These are phyloP conservation scores for Tridacna gigas DNA, from an alignment of 2,888 invertebrate genomes.

Conservation along the genomic window DNA sequence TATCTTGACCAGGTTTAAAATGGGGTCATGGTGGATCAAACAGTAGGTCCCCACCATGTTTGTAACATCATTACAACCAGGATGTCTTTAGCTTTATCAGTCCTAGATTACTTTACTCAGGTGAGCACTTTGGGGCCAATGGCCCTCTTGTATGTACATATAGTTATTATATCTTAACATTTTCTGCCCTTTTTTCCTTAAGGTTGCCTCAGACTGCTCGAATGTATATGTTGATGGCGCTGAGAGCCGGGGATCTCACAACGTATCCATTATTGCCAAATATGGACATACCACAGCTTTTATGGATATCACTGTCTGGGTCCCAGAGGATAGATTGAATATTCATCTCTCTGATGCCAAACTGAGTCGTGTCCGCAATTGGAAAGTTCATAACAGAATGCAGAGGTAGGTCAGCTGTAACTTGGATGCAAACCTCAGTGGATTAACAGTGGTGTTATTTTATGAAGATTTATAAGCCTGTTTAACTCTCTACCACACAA, in stretches of 20 bases:
- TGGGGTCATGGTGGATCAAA: too few relatives aligned
- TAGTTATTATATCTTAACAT: background rate
- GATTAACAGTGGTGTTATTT: too few relatives aligned
- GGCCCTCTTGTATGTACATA: too few relatives aligned
- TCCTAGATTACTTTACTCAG: too few relatives aligned
- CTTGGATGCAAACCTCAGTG: background rate
- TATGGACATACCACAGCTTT: slow-evolving; percentile 90
- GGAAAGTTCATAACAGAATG: slow-evolving; percentile 90
- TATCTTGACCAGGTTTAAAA: too few relatives aligned
- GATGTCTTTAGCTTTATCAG: too few relatives aligned
- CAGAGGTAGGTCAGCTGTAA: slow-evolving; percentile 25
- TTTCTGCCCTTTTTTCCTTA: slow-evolving; percentile 44
- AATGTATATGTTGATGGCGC: slow-evolving; percentile 98
- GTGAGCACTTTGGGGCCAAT: too few relatives aligned
- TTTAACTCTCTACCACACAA: too few relatives aligned
- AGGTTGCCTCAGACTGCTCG: slow-evolving; percentile 98
- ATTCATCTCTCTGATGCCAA: slow-evolving; percentile 95
- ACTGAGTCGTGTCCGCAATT: slow-evolving; percentile 96
- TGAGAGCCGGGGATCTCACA: slow-evolving; percentile 96
- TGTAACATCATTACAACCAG: too few relatives aligned
- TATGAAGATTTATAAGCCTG: too few relatives aligned
- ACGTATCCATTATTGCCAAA: slow-evolving; percentile 94
- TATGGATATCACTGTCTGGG: slow-evolving; percentile 97
- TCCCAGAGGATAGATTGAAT: slow-evolving; percentile 97
- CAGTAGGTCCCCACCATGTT: too few relatives aligned